These are phyloP conservation scores for Tarsius wallacei DNA, from an alignment of 2,797 vertebrate species.

Conservation along the genomic window DNA sequence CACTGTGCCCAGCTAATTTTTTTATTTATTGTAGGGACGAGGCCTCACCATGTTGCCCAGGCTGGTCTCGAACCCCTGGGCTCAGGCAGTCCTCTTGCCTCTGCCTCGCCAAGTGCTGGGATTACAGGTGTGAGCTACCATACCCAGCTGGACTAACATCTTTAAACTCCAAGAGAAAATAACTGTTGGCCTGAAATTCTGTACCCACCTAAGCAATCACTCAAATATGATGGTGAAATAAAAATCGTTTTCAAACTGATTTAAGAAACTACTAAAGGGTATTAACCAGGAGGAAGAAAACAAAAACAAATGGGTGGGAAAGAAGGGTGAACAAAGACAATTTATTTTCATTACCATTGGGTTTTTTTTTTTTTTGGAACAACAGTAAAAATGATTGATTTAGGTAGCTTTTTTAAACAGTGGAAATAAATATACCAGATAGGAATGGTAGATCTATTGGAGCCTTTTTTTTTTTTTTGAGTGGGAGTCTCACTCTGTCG, in stretches of 20 bases:
- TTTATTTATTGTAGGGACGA: neutral
- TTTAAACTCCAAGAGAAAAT: neutral
- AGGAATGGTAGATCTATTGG: neutral
- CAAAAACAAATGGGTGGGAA: neutral
- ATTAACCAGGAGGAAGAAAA: neutral
- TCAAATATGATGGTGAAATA: constrained; percentile 7
- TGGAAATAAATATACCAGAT: neutral
- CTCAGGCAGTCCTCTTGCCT: neutral
- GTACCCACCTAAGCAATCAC: neutral
- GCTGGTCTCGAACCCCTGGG: neutral
- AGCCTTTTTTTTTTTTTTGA: too few species aligned
- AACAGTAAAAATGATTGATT: neutral
- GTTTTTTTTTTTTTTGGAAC: neutral
- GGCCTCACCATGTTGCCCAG: neutral
- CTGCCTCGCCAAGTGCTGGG: neutral
- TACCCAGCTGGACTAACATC: neutral
- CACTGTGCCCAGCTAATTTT: too few species aligned
- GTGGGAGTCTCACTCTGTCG: too few species aligned
- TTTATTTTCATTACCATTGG: neutral
- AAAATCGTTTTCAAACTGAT: constrained; percentile 15
- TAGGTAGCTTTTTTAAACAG: neutral
- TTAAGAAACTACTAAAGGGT: neutral
- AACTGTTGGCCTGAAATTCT: neutral
- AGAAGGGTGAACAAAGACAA: neutral
- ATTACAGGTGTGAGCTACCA: neutral